Evolutionary conservation across 2,888 invertebrate species (phyloP), one percentile per base, ranked within the genome.

Genomic region (Patella pellucida): DNA sequence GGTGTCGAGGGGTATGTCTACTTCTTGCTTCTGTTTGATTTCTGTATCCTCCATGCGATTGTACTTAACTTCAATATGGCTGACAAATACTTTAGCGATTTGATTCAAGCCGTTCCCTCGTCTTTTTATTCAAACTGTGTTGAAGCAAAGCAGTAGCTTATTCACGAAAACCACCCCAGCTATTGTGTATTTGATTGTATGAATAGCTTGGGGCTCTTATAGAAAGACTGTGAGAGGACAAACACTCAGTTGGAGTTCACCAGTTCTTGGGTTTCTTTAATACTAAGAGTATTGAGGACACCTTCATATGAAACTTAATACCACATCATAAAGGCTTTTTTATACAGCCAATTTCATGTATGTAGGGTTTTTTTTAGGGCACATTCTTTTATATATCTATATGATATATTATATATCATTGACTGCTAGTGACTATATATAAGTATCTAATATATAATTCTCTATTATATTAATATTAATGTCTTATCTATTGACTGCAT

Each of bases 101-200:
- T 9, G 23, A 62, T 23, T 62, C 62, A 19, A 19, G 19, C 23
- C 62, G 19, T 62, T 62, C 62, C 62, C 62, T 62, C 23, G 62
- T 23, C 19, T 62, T 62, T 62, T 62, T 23, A 62, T 62, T 62
- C 23, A 62, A 62, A 23, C 19, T 62, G 62, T 62, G 23, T 62
- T 62, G 62, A 62, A 62, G 62, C 62, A 62, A 62, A 23, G 62
- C 19, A 62, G 19, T 62, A 23, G 62, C 62, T 62, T 62, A 62
- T 62, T 62, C 62, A 62, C 62, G n/a, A 19, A 62, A 19, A 62
- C 62, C 62, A 62, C 7, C 62, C 19, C 19, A 15, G 62, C 14
- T 23, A 62, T 62, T 62, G 62, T 62, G 14, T 19, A 62, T 19
- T 62, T 23, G 62, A 23, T 23, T 23, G 62, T 23, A 9, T 62